Evolutionary conservation across 2,797 vertebrate species (phyloP).

Genomic region (Cossypha polioptera): DNA sequence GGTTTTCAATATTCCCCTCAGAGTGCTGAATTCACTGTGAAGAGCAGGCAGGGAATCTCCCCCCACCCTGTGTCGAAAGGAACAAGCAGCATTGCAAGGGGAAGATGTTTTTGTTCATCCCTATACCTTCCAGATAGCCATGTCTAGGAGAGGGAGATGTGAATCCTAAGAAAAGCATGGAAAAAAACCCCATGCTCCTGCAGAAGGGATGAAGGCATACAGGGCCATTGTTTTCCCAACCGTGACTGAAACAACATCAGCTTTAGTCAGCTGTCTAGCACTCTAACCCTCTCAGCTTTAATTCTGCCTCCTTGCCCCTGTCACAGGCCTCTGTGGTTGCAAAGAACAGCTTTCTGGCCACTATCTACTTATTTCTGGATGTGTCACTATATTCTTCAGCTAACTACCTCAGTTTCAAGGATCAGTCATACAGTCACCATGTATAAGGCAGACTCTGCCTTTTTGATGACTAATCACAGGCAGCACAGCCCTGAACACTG

Average conservation of each 20-base stretch:
- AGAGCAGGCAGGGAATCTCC: background rate
- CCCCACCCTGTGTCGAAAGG: rapidly evolving
- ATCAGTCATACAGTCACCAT: background rate
- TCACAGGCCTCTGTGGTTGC: background rate
- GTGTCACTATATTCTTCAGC: background rate
- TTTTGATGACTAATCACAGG: background rate
- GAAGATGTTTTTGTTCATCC: background rate
- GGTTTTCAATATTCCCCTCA: background rate
- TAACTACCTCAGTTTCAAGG: background rate
- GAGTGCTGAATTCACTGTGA: background rate
- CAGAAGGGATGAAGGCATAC: rapidly evolving
- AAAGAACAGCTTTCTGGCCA: background rate
- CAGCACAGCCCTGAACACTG: background rate
- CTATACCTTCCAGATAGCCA: background rate
- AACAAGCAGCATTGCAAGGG: background rate
- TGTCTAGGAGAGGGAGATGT: background rate
- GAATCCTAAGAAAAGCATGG: background rate
- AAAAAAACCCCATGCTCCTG: background rate
- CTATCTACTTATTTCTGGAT: background rate
- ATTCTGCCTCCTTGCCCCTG: background rate
- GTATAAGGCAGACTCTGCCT: background rate
- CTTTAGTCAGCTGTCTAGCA: background rate
- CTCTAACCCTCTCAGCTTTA: background rate
- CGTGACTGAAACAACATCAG: background rate
- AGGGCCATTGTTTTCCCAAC: background rate